Evolutionary conservation across 1,140 invertebrate genomes (phyloP).

Genomic region (Drosophila setifemur): DNA sequence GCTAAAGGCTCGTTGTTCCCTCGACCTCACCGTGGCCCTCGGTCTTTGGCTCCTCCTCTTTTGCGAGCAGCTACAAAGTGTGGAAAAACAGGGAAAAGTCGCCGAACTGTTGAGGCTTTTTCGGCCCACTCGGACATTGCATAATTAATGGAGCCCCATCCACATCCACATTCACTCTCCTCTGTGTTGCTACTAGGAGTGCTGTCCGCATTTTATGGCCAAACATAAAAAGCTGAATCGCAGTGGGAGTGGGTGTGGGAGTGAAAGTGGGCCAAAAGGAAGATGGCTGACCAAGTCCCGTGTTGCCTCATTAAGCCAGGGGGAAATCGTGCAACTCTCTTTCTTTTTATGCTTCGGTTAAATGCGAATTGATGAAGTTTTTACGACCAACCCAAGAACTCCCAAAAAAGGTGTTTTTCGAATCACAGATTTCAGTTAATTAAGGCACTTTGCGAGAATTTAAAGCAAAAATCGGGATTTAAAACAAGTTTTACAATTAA

Average conservation of each 20-base stretch:
- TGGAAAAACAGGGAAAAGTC: conserved; percentile 21
- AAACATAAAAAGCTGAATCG: conserved; percentile 32
- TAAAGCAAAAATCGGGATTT: background rate
- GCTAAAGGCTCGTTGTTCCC: background rate
- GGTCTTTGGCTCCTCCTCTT: too few relatives aligned
- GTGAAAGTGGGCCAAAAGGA: background rate
- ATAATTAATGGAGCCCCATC: conserved; percentile 49
- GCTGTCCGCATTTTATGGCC: conserved; percentile 48
- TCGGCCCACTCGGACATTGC: conserved; percentile 36
- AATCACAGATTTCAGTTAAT: background rate
- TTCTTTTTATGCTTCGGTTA: conserved; percentile 25
- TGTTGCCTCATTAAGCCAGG: conserved; percentile 42
- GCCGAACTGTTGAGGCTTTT: conserved; percentile 23
- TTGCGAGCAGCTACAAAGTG: conserved; percentile 16
- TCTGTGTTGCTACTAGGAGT: too few relatives aligned
- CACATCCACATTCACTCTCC: conserved; percentile 8
- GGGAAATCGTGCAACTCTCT: conserved; percentile 10
- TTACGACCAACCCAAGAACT: conserved; percentile 25
- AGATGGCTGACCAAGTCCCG: conserved; percentile 17
- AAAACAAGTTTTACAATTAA: too few relatives aligned
- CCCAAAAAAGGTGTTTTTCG: background rate
- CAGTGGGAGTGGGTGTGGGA: too few relatives aligned
- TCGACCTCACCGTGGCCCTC: background rate
- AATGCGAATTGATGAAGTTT: conserved; percentile 44
- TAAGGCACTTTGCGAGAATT: background rate